These are phyloP conservation scores for Copidosoma aretas DNA, from an alignment of 2,888 invertebrate species.

Conservation along the genomic window DNA sequence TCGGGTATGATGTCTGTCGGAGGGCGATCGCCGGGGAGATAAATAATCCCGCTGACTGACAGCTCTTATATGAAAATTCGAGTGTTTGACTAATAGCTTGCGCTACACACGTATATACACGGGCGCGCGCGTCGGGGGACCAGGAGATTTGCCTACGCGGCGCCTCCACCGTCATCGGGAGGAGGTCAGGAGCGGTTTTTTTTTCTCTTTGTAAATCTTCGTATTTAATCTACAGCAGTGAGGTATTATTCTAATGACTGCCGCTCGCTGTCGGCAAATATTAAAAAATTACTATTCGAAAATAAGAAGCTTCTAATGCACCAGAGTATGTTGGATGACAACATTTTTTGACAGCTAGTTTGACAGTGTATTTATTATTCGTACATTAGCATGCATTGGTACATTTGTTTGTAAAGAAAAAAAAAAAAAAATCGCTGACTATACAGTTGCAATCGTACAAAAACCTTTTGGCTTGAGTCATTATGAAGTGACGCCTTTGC, in stretches of 20 bases:
- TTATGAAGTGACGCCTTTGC: no score
- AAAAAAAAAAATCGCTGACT: no score
- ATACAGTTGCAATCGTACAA: no score
- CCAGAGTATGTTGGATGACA: no score
- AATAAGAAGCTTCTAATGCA: no score
- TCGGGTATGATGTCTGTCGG: conserved; percentile 11
- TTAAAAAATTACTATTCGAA: conserved; percentile 1
- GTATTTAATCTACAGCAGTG: no score
- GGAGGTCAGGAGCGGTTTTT: conserved; percentile 2
- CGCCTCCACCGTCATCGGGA: no score
- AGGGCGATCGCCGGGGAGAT: conserved; percentile 49
- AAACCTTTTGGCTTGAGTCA: no score
- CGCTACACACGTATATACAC: conserved; percentile 1
- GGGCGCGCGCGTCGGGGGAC: not conserved
- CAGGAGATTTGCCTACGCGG: conserved; percentile 15
- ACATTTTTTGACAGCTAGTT: no score
- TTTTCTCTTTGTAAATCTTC: not conserved
- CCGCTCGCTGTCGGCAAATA: not conserved
- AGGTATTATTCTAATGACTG: conserved; percentile 9
- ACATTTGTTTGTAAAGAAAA: no score
- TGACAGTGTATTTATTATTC: no score
- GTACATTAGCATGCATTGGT: no score
- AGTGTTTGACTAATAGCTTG: conserved; percentile 55
- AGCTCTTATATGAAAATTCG: conserved; percentile 57
- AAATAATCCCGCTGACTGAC: conserved; percentile 56